Evolutionary conservation across 2,888 invertebrate species (phyloP).

Genomic region (Chymomyza caudatula): DNA sequence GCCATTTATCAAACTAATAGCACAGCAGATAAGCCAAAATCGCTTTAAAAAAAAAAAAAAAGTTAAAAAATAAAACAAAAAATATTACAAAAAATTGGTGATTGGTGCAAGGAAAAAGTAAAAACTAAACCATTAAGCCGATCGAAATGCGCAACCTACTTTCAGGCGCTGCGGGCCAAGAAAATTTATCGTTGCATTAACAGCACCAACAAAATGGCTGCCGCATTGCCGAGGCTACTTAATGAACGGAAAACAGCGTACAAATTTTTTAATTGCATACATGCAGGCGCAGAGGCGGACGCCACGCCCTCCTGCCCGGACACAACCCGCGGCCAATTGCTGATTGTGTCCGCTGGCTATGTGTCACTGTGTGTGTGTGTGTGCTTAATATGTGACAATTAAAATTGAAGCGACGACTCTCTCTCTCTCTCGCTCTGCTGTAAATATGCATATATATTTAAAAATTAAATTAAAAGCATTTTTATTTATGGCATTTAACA

Average conservation of each 20-base stretch:
- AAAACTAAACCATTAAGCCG: conserved; percentile 38
- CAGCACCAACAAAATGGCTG: conserved; percentile 5
- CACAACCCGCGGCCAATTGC: conserved; percentile 11
- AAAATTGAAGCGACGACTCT: neutral
- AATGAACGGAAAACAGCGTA: conserved; percentile 38
- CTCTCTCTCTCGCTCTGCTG: neutral
- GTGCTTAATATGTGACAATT: neutral
- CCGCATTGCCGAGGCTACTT: conserved; percentile 15
- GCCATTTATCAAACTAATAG: conserved; percentile 64
- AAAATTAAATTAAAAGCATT: conserved; percentile 42
- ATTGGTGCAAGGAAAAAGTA: conserved; percentile 20
- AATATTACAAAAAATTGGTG: conserved; percentile 14
- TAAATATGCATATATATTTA: neutral
- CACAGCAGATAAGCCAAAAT: conserved; percentile 32
- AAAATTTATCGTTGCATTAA: conserved; percentile 35
- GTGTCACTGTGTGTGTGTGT: neutral
- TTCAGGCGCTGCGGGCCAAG: conserved; percentile 12
- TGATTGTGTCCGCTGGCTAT: neutral
- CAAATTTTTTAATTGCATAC: conserved; percentile 33
- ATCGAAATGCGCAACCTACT: conserved; percentile 6
- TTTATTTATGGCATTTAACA: conserved; percentile 32
- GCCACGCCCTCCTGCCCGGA: neutral
- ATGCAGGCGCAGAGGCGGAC: neutral
- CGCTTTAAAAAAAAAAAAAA: neutral
- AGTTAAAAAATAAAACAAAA: neutral